Evolutionary conservation across 2,888 invertebrate species (phyloP), one percentile per base, ranked within the genome.

Genomic region (Julus scanicus): DNA sequence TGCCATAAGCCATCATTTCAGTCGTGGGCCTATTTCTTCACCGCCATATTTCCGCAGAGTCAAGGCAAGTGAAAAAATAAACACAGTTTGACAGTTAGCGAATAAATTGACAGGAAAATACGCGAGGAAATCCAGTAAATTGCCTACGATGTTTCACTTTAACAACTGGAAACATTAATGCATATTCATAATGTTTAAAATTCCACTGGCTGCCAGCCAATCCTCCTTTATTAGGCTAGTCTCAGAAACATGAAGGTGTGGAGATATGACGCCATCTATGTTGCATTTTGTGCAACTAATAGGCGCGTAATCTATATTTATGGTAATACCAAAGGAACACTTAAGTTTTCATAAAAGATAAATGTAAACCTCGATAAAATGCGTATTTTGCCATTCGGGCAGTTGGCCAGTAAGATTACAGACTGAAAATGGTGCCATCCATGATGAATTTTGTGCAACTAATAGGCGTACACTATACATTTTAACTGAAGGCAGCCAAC

Each of bases 61-160:
- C 11, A 17, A 3, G 17, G 29, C 71, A 71, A 20, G 29, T 29
- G 29, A 1, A 29, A 29, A 20, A 71, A 71, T 29, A 71, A 71
- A 71, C 71, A 29, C 71, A n/a, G 9, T 53, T 71, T 71, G 71
- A 71, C 71, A 71, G 71, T 71, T 71, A 29, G 20, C 71, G 71
- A 71, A 71, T 71, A 71, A 71, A 71, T 71, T 71, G 29, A 71
- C 71, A 71, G 71, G 71, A 29, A 71, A 71, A 71, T 29, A 29
- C n/a, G 63, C n/a, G 63, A 17, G 63, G 63, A 63, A 63, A 63
- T 63, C 63, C 29, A 71, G 71, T 71, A 71, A 71, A 71, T 71
- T 71, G 71, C 9, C 3, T n/a, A 20, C 53, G 53, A 53, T 53
- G 53, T 53, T 17, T 53, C 13, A 53, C 15, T 53, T 71, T 29